Evolutionary conservation across 2,113 vertebrate species (phyloP).

Genomic region (Entomyzon cyanotis): DNA sequence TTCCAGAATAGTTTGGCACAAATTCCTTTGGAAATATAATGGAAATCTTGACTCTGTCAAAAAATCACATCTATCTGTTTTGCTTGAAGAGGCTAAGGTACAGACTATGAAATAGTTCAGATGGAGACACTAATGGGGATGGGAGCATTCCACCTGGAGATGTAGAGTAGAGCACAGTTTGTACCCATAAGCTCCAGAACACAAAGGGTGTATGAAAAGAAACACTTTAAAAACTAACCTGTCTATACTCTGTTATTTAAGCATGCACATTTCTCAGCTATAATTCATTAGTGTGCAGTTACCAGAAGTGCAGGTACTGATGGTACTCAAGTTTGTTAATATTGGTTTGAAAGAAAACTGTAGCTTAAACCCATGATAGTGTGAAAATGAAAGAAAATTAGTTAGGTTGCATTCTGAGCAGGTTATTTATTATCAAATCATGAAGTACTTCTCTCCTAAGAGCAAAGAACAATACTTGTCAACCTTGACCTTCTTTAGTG

Average conservation of each 20-base stretch:
- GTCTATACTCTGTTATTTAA: background rate
- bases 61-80: background rate
- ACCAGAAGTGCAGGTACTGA: background rate
- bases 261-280: background rate
- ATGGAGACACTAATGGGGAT: background rate
- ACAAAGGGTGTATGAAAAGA: background rate
- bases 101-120: background rate
- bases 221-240: background rate
- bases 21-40: background rate
- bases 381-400: background rate
- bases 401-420: background rate
- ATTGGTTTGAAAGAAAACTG: background rate
- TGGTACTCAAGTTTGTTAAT: fast-evolving
- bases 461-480: background rate
- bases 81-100: background rate
- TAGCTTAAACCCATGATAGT: background rate
- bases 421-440: background rate
- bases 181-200: background rate
- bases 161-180: background rate
- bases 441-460: background rate
- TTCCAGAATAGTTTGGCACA: background rate
- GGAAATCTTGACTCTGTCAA: background rate
- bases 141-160: background rate
- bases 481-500: background rate
- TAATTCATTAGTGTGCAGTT: background rate